phyloP scores from a whole-genome alignment of 92 coral and sea anemone genomes.

The Phenganax subtilis region DNA sequence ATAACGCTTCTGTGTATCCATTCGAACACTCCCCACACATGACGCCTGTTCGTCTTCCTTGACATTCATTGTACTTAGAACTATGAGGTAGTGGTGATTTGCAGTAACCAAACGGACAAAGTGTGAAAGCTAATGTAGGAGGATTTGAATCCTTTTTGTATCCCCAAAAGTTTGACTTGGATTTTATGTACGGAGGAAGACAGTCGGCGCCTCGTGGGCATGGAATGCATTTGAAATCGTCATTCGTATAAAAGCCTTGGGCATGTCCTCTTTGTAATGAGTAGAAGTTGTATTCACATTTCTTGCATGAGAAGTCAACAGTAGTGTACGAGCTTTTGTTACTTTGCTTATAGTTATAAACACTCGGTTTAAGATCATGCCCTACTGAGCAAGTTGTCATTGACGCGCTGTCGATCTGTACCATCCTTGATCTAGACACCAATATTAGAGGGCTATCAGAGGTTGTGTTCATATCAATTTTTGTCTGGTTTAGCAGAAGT shows the following conservation, averaged over 20 bases:
- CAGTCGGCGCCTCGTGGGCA: too few relatives aligned
- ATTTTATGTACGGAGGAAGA: too few relatives aligned
- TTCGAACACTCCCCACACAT: too few relatives aligned
- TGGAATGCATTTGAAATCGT: too few relatives aligned
- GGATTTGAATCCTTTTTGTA: conserved; percentile 28
- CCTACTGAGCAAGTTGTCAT: conserved; percentile 44
- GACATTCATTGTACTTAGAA: too few relatives aligned
- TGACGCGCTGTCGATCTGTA: conserved; percentile 33
- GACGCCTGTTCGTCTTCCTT: too few relatives aligned
- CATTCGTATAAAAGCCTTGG: conserved; percentile 38
- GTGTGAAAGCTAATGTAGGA: too few relatives aligned
- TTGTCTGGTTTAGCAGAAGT: conserved; percentile 32
- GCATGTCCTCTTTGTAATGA: conserved; percentile 53
- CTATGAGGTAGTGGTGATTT: too few relatives aligned
- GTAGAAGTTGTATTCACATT: too few relatives aligned
- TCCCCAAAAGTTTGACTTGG: conserved; percentile 73
- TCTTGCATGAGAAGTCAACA: conserved; percentile 47
- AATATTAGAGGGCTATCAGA: conserved; percentile 5
- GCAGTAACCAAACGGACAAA: too few relatives aligned
- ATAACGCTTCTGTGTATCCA: conserved; percentile 68
- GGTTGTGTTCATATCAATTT: not conserved
- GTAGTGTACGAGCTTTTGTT: conserved; percentile 35
- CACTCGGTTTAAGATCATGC: too few relatives aligned
- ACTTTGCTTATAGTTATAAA: conserved; percentile 14
- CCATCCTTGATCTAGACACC: conserved; percentile 26